Conservation (phyloP, 2,888 invertebrate species). For the Deilephila porcellus region DNA sequence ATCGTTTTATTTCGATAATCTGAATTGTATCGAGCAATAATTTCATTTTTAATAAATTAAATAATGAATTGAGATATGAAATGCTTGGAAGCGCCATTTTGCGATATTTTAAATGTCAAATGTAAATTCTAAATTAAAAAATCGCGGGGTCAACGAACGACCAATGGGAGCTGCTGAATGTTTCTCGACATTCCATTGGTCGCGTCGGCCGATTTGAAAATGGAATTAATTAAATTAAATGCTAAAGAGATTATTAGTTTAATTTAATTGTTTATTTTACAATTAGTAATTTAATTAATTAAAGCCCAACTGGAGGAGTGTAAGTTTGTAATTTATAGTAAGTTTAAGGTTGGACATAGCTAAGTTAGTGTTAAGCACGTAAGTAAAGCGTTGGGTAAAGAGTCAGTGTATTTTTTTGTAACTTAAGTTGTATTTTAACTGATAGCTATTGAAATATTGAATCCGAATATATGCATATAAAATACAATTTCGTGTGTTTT, state of each 20-base stretch:
- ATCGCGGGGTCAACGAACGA: conserved; percentile 7
- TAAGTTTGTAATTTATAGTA: conserved; percentile 82
- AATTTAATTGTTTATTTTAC: conserved; percentile 63
- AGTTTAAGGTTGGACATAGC: conserved; percentile 78
- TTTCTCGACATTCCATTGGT: conserved; percentile 17
- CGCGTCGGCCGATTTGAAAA: neutral
- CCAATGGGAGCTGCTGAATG: conserved; percentile 12
- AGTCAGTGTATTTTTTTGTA: conserved; percentile 82
- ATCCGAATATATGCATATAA: conserved; percentile 84
- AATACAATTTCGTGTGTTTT: conserved; percentile 67
- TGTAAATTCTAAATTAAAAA: conserved; percentile 26
- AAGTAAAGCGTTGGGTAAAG: conserved; percentile 68
- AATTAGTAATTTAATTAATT: conserved; percentile 51
- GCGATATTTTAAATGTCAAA: conserved; percentile 27
- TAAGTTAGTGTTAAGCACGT: conserved; percentile 72
- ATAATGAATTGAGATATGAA: conserved; percentile 10
- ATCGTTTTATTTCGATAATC: conserved; percentile 18
- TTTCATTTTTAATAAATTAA: conserved; percentile 20
- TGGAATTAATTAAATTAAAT: conserved; percentile 48
- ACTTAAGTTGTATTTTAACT: conserved; percentile 81
- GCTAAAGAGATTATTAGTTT: conserved; percentile 70
- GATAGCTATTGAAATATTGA: conserved; percentile 83
- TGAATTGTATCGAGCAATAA: conserved; percentile 22
- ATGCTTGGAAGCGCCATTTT: conserved; percentile 18
- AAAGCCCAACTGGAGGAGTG: conserved; percentile 50